Evolutionary conservation across 2,797 vertebrate species (phyloP).

Genomic region (Microctenopoma stevenorrisi): DNA sequence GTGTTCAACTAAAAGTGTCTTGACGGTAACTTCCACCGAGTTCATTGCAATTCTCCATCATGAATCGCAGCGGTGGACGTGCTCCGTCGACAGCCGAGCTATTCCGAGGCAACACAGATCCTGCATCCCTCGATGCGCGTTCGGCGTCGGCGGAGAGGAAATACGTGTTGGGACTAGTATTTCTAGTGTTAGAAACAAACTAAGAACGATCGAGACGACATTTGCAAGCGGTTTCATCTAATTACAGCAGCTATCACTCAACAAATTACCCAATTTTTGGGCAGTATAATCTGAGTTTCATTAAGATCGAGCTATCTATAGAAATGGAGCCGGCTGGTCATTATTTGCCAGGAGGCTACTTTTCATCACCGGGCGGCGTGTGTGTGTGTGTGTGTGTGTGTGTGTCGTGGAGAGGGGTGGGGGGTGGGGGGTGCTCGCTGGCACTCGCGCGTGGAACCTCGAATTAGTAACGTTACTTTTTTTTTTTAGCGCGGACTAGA

Average conservation of each 20-base stretch:
- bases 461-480: conserved; percentile 65
- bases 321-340: conserved; percentile 46
- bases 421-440: not conserved
- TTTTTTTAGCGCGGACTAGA: conserved; percentile 53
- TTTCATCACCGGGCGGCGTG: conserved; percentile 45
- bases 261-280: conserved; percentile 7
- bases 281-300: conserved; percentile 17
- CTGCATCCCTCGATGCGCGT: conserved; percentile 53
- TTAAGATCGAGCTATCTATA: conserved; percentile 30
- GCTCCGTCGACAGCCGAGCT: conserved; percentile 56
- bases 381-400: conserved; percentile 31
- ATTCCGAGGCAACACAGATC: conserved; percentile 47
- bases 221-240: conserved; percentile 26
- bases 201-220: conserved; percentile 1
- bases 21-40: conserved; percentile 54
- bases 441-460: conserved; percentile 56
- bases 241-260: conserved; percentile 35
- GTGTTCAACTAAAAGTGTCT: conserved; percentile 48
- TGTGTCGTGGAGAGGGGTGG: not conserved
- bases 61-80: conserved; percentile 70
- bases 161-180: too few species aligned
- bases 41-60: conserved; percentile 52
- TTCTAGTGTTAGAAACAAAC: not conserved
- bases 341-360: conserved; percentile 61
- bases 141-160: conserved; percentile 9